Conservation (phyloP, 1,140 invertebrate genomes). For the Mamestra configurata region DNA sequence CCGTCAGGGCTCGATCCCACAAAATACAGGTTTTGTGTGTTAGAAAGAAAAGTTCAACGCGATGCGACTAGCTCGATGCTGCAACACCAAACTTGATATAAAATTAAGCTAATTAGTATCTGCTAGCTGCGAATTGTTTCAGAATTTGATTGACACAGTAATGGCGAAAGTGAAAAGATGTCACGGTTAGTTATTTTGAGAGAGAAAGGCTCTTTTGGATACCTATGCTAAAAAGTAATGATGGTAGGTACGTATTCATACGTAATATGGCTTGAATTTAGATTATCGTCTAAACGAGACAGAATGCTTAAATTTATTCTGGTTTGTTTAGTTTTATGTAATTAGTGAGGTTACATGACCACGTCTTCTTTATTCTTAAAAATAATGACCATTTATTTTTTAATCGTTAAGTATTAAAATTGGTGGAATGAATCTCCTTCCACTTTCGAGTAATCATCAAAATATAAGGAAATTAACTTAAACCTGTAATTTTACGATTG, state of each 20-base stretch:
- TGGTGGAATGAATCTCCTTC: background rate
- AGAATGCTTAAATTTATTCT: constrained; percentile 35
- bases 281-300: constrained; percentile 33
- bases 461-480: constrained; percentile 11
- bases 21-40: constrained; percentile 51
- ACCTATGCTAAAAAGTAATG: constrained; percentile 48
- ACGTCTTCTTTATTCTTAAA: background rate
- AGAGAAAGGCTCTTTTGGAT: constrained; percentile 75
- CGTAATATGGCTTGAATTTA: constrained; percentile 34
- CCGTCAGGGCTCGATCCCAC: constrained; percentile 41
- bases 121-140: constrained; percentile 77
- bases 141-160: constrained; percentile 80
- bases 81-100: constrained; percentile 57
- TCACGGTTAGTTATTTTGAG: constrained; percentile 81
- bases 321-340: constrained; percentile 31
- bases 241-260: constrained; percentile 31
- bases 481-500: constrained; percentile 17
- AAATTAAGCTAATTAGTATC: constrained; percentile 77
- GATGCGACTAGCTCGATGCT: constrained; percentile 1
- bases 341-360: constrained; percentile 17
- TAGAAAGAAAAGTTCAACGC: constrained; percentile 53
- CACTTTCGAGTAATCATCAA: constrained; percentile 15
- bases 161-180: constrained; percentile 82
- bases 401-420: background rate
- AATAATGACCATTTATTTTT: background rate